Percentiles rank a stretch among this genome's conserved stretches.
phyloP scores from a whole-genome alignment of 2,888 invertebrate species.

The Cheilosia grossa region DNA sequence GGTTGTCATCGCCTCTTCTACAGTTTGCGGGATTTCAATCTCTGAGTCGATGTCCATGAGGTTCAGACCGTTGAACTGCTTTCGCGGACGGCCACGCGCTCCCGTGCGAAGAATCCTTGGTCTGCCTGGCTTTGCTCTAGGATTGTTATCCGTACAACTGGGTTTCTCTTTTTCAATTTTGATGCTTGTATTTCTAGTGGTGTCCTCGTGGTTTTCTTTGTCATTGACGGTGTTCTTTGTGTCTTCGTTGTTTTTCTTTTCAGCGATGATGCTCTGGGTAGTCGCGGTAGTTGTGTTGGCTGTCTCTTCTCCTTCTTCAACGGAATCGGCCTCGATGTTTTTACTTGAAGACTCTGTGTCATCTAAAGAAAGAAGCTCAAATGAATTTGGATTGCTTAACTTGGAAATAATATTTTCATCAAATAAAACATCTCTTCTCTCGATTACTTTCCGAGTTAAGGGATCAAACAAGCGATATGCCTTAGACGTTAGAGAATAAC shows the following conservation, averaged over 20 bases:
- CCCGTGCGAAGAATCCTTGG: not conserved
- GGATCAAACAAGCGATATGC: constrained; percentile 13
- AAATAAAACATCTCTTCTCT: constrained; percentile 36
- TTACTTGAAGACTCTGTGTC: not conserved
- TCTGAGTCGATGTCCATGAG: not conserved
- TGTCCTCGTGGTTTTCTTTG: no score
- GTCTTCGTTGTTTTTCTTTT: no score
- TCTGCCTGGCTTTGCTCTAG: not conserved
- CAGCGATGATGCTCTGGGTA: no score
- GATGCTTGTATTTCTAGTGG: not conserved
- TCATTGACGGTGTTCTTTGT: no score
- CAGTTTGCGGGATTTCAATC: no score
- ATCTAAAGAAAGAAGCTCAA: not conserved
- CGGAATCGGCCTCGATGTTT: not conserved
- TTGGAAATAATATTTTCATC: constrained; percentile 10
- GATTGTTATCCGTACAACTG: not conserved
- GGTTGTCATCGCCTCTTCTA: no score
- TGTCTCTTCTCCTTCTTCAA: no score
- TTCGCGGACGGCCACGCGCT: not conserved
- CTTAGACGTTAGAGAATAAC: constrained; percentile 12
- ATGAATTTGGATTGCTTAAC: not conserved
- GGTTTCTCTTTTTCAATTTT: not conserved
- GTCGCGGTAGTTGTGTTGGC: no score
- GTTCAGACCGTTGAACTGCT: not conserved
- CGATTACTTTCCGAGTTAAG: constrained; percentile 24